phyloP scores from a whole-genome alignment of 1,140 invertebrate species.

The Hyposmocoma kahamanoa region DNA sequence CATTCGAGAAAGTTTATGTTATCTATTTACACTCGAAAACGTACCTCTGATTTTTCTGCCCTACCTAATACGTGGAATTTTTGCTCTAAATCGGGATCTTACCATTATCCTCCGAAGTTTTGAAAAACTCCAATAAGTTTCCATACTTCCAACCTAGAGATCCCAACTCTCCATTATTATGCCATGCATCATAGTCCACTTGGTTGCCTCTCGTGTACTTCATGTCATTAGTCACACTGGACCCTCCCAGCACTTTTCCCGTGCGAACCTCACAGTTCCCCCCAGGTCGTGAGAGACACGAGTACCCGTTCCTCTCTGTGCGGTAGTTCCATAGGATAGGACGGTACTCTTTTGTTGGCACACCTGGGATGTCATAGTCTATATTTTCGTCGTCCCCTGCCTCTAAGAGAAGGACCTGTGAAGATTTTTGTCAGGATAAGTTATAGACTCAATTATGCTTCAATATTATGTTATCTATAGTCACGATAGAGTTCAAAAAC shows the following conservation, averaged over 20 bases:
- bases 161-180: conserved; percentile 55
- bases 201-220: conserved; percentile 74
- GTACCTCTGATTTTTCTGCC: too few species aligned
- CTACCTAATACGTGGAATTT: too few species aligned
- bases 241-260: conserved; percentile 74
- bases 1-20: too few species aligned
- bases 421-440: too few species aligned
- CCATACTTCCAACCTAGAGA: conserved; percentile 72
- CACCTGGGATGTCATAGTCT: conserved; percentile 58
- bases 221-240: conserved; percentile 73
- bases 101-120: conserved; percentile 73
- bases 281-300: conserved; percentile 54
- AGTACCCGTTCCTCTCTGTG: conserved; percentile 56
- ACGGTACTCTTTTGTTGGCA: conserved; percentile 51
- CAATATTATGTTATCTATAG: too few species aligned
- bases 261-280: conserved; percentile 69
- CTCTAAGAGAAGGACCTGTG: conserved; percentile 54
- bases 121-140: conserved; percentile 74
- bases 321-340: conserved; percentile 63
- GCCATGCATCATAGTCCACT: conserved; percentile 74
- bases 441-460: too few species aligned
- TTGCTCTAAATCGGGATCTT: conserved; percentile 21
- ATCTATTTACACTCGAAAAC: too few species aligned
- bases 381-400: conserved; percentile 70
- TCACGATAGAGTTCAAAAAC: too few species aligned